phyloP scores from a whole-genome alignment of 2,113 vertebrate genomes.

The Ictalurus punctatus region DNA sequence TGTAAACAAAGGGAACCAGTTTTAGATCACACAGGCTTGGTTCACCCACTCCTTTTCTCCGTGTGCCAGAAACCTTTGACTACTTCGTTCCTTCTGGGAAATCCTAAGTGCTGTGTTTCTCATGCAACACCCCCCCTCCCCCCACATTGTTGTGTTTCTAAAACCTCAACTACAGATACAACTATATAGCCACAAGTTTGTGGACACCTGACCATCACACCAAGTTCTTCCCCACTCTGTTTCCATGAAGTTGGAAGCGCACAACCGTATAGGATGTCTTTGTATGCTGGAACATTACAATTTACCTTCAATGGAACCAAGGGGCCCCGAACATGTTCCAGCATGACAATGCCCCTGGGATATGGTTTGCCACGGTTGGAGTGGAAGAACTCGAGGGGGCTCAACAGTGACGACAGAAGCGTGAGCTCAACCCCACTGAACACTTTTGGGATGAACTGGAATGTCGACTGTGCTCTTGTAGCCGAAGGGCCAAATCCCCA shows the following conservation, averaged over 20 bases:
- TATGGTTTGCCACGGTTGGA: background rate
- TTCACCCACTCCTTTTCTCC: background rate
- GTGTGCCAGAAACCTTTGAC: background rate
- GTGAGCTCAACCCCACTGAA: too few relatives aligned
- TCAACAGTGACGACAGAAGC: too few relatives aligned
- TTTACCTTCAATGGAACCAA: background rate
- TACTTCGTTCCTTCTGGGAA: constrained; percentile 1
- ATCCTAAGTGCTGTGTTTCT: background rate
- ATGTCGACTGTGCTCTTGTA: background rate
- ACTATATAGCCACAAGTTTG: background rate
- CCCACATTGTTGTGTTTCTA: background rate
- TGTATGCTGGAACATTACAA: background rate
- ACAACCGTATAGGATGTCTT: background rate
- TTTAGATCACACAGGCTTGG: background rate
- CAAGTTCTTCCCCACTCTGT: background rate
- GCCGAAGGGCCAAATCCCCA: background rate
- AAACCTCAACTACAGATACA: background rate
- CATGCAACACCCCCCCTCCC: background rate
- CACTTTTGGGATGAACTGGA: background rate
- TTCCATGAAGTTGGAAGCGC: background rate
- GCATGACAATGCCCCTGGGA: background rate
- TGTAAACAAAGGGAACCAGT: constrained; percentile 29
- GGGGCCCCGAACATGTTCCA: background rate
- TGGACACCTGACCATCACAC: background rate
- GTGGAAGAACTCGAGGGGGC: background rate